phyloP scores from a whole-genome alignment of 2,797 vertebrate species.

The Takifugu ocellatus region DNA sequence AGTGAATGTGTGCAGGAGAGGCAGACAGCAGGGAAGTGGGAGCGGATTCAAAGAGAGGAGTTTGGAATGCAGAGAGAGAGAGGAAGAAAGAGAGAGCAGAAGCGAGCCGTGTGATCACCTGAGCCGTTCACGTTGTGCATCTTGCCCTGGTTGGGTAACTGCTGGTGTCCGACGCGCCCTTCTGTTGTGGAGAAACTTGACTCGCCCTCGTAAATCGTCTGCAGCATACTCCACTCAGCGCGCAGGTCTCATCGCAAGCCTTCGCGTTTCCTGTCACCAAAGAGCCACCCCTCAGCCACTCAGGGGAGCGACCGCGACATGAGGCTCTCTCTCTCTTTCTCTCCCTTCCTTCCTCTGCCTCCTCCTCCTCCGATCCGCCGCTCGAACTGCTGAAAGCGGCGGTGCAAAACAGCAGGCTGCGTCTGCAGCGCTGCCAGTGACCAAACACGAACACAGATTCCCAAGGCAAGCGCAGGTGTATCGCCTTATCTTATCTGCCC shows the following conservation, averaged over 20 bases:
- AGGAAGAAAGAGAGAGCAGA: neutral
- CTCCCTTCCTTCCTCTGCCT: conserved; percentile 57
- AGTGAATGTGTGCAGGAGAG: conserved; percentile 39
- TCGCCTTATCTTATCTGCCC: conserved; percentile 33
- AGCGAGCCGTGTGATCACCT: conserved; percentile 79
- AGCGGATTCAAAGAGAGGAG: conserved; percentile 35
- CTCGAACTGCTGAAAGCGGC: conserved; percentile 43
- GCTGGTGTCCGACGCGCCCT: conserved; percentile 86
- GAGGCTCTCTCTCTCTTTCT: conserved; percentile 42
- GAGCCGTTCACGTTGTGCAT: conserved; percentile 98
- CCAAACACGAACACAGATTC: conserved; percentile 28
- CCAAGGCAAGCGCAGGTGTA: conserved; percentile 36
- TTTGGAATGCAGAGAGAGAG: conserved; percentile 32
- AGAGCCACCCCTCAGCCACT: conserved; percentile 72
- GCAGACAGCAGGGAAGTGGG: conserved; percentile 42
- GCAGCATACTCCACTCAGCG: conserved; percentile 96
- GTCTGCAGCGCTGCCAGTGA: conserved; percentile 47
- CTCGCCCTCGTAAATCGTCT: conserved; percentile 99
- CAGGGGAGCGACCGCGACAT: conserved; percentile 66
- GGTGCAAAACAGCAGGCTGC: conserved; percentile 41
- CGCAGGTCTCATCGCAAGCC: conserved; percentile 84
- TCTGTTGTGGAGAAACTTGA: conserved; percentile 95
- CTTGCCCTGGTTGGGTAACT: conserved; percentile 80
- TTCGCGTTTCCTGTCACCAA: conserved; percentile 75
- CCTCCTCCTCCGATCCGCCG: conserved; percentile 46